phyloP scores from a whole-genome alignment of 2,888 invertebrate genomes.

The Andrena fulva region DNA sequence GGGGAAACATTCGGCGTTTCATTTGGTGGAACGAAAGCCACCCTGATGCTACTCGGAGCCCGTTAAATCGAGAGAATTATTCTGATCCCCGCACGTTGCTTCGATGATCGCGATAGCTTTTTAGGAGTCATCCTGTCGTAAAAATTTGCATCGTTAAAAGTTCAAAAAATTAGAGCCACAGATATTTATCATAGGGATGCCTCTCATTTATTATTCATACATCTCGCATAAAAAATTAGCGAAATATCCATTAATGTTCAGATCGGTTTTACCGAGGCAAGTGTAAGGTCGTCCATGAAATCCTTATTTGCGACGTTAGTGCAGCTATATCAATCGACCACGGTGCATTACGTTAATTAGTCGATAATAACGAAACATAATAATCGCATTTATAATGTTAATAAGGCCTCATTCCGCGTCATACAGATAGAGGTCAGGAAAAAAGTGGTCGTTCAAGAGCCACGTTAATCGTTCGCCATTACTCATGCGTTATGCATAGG shows the following conservation, averaged over 20 bases:
- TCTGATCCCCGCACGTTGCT: not conserved
- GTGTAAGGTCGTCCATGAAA: slow-evolving; percentile 50
- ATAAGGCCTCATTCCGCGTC: slow-evolving; percentile 46
- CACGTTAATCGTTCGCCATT: slow-evolving; percentile 42
- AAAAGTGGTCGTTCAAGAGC: slow-evolving; percentile 57
- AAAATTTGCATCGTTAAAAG: too few relatives aligned
- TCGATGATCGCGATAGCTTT: too few relatives aligned
- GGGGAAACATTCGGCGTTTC: not conserved
- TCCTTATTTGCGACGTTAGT: slow-evolving; percentile 49
- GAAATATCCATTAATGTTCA: not conserved
- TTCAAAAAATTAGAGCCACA: too few relatives aligned
- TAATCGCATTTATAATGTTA: slow-evolving; percentile 72
- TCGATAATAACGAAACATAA: slow-evolving; percentile 68
- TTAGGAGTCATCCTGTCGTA: too few relatives aligned
- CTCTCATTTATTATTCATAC: not conserved
- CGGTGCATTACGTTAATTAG: slow-evolving; percentile 69
- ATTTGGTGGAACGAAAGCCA: slow-evolving; percentile 1
- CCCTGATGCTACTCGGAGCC: not conserved
- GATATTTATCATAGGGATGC: not conserved
- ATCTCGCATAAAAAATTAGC: not conserved
- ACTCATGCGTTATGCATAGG: slow-evolving; percentile 38
- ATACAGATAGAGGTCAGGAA: slow-evolving; percentile 38
- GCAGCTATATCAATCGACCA: slow-evolving; percentile 46
- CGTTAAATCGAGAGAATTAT: not conserved
- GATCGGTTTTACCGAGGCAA: slow-evolving; percentile 28